Evolutionary conservation across 2,797 vertebrate genomes (phyloP).

Genomic region (Mormyrops boulengeri): DNA sequence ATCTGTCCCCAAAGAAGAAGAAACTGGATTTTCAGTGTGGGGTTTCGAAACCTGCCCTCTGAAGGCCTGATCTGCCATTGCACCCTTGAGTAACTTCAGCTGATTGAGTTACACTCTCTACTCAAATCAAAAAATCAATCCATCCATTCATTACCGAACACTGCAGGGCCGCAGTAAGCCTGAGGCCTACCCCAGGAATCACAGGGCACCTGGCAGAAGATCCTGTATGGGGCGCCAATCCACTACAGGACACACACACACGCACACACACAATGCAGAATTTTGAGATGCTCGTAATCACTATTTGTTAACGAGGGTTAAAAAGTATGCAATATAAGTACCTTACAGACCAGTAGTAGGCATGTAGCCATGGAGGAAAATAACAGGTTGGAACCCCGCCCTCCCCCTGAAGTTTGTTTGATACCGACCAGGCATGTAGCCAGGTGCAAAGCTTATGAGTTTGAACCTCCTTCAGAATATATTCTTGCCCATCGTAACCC

Average conservation of each 20-base stretch:
- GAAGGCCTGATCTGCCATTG: neutral
- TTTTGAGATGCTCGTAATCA: neutral
- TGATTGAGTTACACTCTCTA: neutral
- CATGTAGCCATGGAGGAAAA: neutral
- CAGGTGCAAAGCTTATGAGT: neutral
- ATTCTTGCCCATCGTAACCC: neutral
- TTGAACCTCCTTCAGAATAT: neutral
- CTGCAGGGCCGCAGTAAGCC: neutral
- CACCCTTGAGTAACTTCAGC: neutral
- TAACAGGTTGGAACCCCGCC: neutral
- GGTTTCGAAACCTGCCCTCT: neutral
- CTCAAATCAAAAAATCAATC: neutral
- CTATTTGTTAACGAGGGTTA: neutral
- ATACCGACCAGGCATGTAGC: neutral
- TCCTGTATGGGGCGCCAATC: neutral
- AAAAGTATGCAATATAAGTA: neutral
- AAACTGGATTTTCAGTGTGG: neutral
- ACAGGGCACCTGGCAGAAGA: neutral
- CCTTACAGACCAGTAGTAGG: neutral
- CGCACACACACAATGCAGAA: neutral
- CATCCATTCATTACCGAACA: neutral
- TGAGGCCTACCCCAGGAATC: neutral
- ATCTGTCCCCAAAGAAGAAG: neutral
- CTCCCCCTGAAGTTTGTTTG: neutral
- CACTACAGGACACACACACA: neutral